A percentile compares a stretch with the other conserved stretches of the same genome.
These are phyloP conservation scores for Heterodera carotae DNA, from an alignment of 1,140 invertebrate species.

Conservation along the genomic window DNA sequence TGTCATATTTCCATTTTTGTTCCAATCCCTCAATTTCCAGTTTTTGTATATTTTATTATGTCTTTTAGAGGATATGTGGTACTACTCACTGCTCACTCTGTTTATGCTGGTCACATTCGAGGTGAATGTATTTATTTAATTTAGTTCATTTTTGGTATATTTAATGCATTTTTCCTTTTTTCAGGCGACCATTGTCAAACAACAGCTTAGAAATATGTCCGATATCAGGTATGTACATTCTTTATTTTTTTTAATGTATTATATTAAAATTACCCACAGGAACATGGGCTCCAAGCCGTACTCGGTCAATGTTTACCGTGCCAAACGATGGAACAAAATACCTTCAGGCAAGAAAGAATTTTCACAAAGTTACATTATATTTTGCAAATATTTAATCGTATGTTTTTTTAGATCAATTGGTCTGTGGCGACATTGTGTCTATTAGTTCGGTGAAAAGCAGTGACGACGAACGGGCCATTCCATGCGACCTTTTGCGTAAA, in stretches of 20 bases:
- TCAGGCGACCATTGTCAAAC: constrained; percentile 92
- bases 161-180: constrained; percentile 10
- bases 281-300: constrained; percentile 34
- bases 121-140: too few species aligned
- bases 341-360: constrained; percentile 69
- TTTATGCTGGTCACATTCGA: constrained; percentile 94
- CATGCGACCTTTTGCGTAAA: constrained; percentile 84
- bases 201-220: constrained; percentile 96
- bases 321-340: constrained; percentile 85
- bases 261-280: neutral
- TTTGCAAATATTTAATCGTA: neutral
- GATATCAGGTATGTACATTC: constrained; percentile 88
- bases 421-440: constrained; percentile 95
- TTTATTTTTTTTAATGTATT: constrained; percentile 15
- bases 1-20: too few species aligned
- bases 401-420: constrained; percentile 73
- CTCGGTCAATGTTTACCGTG: constrained; percentile 80
- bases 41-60: neutral
- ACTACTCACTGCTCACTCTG: constrained; percentile 81
- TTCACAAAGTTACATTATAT: neutral
- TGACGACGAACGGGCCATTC: constrained; percentile 85
- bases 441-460: constrained; percentile 73
- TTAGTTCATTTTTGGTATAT: neutral
- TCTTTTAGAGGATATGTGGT: constrained; percentile 76
- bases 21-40: neutral